A percentile compares a stretch with the other conserved stretches of the same genome.
These are phyloP conservation scores for Tympanuchus pallidicinctus DNA, from an alignment of 2,113 vertebrate genomes.

Conservation along the genomic window DNA sequence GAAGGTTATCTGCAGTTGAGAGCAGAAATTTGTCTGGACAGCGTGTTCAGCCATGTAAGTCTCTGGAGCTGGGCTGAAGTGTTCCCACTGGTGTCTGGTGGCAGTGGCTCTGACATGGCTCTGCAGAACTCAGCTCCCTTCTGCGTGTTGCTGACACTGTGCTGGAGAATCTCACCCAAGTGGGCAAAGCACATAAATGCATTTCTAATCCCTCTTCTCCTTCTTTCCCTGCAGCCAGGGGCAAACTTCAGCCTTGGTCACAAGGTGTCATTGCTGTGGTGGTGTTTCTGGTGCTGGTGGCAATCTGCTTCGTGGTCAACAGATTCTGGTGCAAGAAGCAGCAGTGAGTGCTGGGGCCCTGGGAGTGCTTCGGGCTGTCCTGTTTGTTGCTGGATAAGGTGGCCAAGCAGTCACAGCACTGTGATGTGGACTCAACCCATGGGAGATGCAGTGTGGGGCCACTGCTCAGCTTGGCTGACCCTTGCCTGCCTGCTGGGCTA, in stretches of 20 bases:
- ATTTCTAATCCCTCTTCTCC: not conserved
- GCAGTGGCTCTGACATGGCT: not conserved
- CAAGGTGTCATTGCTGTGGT: conserved; percentile 60
- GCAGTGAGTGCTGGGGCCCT: conserved; percentile 38
- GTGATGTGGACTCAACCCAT: not conserved
- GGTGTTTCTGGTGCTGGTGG: conserved; percentile 61
- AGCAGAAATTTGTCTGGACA: not conserved
- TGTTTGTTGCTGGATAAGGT: not conserved
- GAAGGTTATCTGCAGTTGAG: not conserved
- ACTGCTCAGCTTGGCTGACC: not conserved
- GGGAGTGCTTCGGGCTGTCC: too few species aligned
- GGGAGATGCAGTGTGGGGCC: not conserved
- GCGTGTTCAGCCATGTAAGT: not conserved
- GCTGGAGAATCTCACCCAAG: not conserved
- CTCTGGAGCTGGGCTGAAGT: not conserved
- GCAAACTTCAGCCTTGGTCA: conserved; percentile 38
- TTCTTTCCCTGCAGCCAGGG: conserved; percentile 22
- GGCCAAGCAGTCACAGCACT: not conserved
- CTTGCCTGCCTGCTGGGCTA: not conserved
- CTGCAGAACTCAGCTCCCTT: not conserved
- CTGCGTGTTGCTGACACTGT: not conserved
- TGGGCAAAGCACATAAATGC: not conserved
- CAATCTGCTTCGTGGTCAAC: conserved; percentile 29
- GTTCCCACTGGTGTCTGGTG: not conserved
- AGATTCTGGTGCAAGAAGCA: conserved; percentile 66